Conservation (phyloP, 2,113 vertebrate species). For the Oreocharis arfaki region DNA sequence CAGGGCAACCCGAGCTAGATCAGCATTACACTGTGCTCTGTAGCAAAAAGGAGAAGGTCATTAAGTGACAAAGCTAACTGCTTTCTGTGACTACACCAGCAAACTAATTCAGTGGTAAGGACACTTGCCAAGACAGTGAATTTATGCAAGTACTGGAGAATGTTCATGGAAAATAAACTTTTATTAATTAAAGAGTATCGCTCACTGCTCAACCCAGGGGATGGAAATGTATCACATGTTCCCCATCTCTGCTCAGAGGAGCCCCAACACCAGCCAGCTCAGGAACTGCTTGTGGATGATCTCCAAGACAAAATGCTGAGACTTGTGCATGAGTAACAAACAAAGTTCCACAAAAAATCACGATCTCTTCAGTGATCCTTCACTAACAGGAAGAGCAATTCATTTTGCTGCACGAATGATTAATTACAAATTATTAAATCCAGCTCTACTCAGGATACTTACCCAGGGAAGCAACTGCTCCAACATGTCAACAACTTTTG, state of each 20-base stretch:
- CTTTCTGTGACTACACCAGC: conserved; percentile 26
- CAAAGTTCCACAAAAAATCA: conserved; percentile 37
- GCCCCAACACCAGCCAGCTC: background rate
- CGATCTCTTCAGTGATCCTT: conserved; percentile 33
- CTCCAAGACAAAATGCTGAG: conserved; percentile 4
- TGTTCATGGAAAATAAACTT: conserved; percentile 43
- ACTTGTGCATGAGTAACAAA: background rate
- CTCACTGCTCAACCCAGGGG: background rate
- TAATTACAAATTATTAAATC: conserved; percentile 61
- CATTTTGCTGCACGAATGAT: conserved; percentile 9
- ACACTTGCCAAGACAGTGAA: conserved; percentile 1
- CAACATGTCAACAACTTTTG: conserved; percentile 14
- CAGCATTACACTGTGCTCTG: background rate
- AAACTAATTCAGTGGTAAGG: conserved; percentile 27
- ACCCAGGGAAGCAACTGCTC: background rate
- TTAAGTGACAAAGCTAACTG: conserved; percentile 15
- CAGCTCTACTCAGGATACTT: conserved; percentile 21
- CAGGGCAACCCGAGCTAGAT: background rate
- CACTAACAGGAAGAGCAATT: conserved; percentile 37
- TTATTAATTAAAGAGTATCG: conserved; percentile 34
- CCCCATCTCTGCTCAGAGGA: background rate
- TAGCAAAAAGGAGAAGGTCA: background rate
- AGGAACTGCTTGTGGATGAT: background rate
- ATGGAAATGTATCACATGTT: conserved; percentile 37
- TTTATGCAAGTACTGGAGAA: conserved; percentile 31